These are phyloP conservation scores for Neomonachus schauinslandi DNA, from an alignment of 2,113 vertebrate genomes.

Conservation along the genomic window DNA sequence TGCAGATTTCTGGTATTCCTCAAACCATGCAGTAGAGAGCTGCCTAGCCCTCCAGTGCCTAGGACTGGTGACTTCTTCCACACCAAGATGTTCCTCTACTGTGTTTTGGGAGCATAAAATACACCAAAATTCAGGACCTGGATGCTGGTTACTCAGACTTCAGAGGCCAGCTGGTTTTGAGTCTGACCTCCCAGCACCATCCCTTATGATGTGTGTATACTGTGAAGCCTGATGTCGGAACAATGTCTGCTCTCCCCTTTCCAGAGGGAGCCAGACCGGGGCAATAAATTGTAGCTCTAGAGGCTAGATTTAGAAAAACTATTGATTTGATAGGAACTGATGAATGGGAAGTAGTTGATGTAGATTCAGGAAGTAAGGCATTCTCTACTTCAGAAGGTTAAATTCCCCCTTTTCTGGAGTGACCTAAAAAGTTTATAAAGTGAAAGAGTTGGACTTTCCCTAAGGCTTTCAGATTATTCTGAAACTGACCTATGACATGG, in stretches of 20 bases:
- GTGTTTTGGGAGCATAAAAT: background rate
- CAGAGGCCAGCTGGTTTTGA: background rate
- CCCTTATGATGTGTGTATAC: background rate
- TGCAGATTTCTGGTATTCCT: background rate
- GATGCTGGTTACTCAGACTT: background rate
- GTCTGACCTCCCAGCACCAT: background rate
- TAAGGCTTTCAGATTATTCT: slow-evolving; percentile 44
- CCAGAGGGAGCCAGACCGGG: background rate
- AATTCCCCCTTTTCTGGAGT: slow-evolving; percentile 11
- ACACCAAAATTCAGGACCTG: background rate
- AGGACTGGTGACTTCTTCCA: background rate
- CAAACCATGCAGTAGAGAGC: background rate
- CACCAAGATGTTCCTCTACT: background rate
- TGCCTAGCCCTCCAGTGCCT: background rate
- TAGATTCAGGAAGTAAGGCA: slow-evolving; percentile 38
- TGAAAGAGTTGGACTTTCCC: slow-evolving; percentile 56
- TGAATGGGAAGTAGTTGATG: background rate
- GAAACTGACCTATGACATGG: slow-evolving; percentile 39
- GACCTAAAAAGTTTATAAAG: slow-evolving; percentile 43
- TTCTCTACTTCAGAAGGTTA: slow-evolving; percentile 47
- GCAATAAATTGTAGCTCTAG: background rate
- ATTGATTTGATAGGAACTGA: background rate
- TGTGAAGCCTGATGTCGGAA: background rate
- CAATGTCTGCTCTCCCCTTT: background rate
- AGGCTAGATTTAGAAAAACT: background rate